Evolutionary conservation across 1,140 invertebrate species (phyloP).

Genomic region (Augochlora pura): DNA sequence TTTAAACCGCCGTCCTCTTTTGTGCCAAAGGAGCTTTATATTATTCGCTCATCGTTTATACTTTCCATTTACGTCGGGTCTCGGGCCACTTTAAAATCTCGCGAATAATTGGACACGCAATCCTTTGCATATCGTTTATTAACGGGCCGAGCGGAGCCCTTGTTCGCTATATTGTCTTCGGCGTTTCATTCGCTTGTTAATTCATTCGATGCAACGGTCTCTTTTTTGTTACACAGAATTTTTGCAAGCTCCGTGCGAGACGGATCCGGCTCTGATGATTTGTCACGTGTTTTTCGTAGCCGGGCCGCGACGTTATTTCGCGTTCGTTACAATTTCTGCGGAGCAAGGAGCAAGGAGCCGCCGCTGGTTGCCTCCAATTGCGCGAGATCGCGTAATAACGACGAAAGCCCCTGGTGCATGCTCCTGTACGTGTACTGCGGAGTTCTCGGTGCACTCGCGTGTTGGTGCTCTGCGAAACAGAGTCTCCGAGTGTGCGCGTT

Average conservation of each 20-base stretch:
- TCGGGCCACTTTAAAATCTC: slow-evolving; percentile 29
- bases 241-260: too few relatives aligned
- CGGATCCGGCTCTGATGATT: neutral
- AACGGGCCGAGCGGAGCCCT: too few relatives aligned
- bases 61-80: slow-evolving; percentile 57
- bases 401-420: slow-evolving; percentile 6
- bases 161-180: too few relatives aligned
- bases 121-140: slow-evolving; percentile 9
- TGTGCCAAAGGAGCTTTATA: slow-evolving; percentile 47
- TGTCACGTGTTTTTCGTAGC: neutral
- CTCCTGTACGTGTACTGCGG: slow-evolving; percentile 15
- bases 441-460: slow-evolving; percentile 10
- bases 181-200: too few relatives aligned
- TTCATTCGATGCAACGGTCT: too few relatives aligned
- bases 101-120: slow-evolving; percentile 39
- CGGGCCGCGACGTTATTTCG: neutral
- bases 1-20: slow-evolving; percentile 15
- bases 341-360: slow-evolving; percentile 29
- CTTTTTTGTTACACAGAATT: too few relatives aligned
- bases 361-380: slow-evolving; percentile 50
- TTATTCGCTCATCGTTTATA: slow-evolving; percentile 48
- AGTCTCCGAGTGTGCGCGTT: slow-evolving; percentile 39
- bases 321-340: slow-evolving; percentile 31
- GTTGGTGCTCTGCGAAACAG: slow-evolving; percentile 19
- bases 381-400: slow-evolving; percentile 61